phyloP scores from a whole-genome alignment of 92 coral and sea anemone species.

The Palythoa grandis region DNA sequence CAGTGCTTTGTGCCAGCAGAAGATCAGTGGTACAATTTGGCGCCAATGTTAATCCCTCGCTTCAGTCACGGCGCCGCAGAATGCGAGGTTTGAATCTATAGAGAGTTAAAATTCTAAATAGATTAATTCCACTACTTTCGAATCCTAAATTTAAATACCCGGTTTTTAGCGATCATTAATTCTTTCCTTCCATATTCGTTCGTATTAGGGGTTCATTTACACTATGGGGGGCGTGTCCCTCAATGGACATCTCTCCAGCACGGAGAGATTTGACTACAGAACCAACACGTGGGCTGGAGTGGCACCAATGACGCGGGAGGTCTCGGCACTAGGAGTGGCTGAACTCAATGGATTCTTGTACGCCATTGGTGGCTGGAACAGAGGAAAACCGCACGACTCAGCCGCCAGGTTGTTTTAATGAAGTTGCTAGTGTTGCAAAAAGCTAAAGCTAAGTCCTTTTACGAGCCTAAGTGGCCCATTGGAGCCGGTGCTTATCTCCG shows the following conservation, averaged over 20 bases:
- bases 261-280: constrained; percentile 87
- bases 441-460: no score
- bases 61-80: constrained; percentile 97
- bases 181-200: not conserved
- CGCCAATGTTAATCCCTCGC: constrained; percentile 95
- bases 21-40: constrained; percentile 91
- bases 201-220: constrained; percentile 70
- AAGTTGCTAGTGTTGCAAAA: not conserved
- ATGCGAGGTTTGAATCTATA: constrained; percentile 56
- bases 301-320: constrained; percentile 88
- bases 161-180: not conserved
- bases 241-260: constrained; percentile 89
- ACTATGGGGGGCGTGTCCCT: constrained; percentile 95
- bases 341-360: constrained; percentile 84
- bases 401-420: constrained; percentile 63
- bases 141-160: no score
- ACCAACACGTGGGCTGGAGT: constrained; percentile 94
- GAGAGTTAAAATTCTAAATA: not conserved
- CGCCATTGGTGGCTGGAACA: constrained; percentile 97
- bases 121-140: no score
- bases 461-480: no score
- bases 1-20: constrained; percentile 90
- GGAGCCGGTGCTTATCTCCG: no score
- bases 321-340: constrained; percentile 96
- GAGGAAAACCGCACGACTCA: constrained; percentile 80